Percentiles rank a stretch among this genome's conserved stretches.
Evolutionary conservation across 2,888 invertebrate species (phyloP).

Genomic region (Hirtodrosophila duncani): DNA sequence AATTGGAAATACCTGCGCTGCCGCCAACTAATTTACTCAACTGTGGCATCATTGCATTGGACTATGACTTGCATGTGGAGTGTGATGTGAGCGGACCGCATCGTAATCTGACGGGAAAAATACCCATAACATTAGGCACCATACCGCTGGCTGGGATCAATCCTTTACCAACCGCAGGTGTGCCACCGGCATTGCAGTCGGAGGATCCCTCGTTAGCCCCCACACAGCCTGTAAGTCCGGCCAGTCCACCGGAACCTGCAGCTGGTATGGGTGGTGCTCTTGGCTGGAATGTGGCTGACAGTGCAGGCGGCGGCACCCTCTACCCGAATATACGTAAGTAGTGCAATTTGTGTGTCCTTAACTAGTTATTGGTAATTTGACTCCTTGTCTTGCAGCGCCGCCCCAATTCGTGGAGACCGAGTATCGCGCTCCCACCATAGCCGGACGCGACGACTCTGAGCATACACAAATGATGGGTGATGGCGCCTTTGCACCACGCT

Average conservation of each 20-base stretch:
- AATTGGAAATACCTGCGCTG: constrained; percentile 84
- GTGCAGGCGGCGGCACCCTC: constrained; percentile 73
- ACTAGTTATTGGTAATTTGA: neutral
- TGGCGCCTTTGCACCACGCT: constrained; percentile 81
- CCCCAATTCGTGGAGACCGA: constrained; percentile 84
- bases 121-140: constrained; percentile 86
- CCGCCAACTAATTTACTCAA: constrained; percentile 88
- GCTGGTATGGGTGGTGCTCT: constrained; percentile 75
- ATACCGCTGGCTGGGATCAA: constrained; percentile 83
- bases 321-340: constrained; percentile 81
- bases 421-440: constrained; percentile 82
- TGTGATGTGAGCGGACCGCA: constrained; percentile 83
- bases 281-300: constrained; percentile 77
- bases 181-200: constrained; percentile 58
- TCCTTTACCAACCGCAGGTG: constrained; percentile 76
- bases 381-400: constrained; percentile 79
- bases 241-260: constrained; percentile 75
- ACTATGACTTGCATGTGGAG: constrained; percentile 85
- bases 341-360: constrained; percentile 30
- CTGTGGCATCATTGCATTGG: constrained; percentile 86
- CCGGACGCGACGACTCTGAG: constrained; percentile 82
- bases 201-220: constrained; percentile 77
- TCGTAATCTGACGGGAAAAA: constrained; percentile 82
- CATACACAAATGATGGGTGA: constrained; percentile 80
- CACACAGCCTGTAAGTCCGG: constrained; percentile 78